These are phyloP conservation scores for Malurus leucopterus DNA, from an alignment of 2,797 vertebrate genomes.

Conservation along the genomic window DNA sequence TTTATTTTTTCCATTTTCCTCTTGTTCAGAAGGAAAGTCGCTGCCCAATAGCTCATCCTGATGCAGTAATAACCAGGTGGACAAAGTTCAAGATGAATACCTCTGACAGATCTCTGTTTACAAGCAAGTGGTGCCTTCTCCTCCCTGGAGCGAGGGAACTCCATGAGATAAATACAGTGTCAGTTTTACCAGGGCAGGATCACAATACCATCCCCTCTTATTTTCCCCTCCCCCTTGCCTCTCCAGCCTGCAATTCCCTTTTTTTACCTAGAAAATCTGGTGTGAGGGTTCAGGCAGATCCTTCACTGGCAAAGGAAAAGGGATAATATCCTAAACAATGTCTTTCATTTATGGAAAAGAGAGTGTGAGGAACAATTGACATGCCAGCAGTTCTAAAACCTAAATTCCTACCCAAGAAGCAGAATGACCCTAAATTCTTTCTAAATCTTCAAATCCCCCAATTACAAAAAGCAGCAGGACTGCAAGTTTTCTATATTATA, in stretches of 20 bases:
- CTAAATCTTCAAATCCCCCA: not conserved
- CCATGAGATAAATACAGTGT: fast-evolving
- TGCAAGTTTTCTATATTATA: not conserved
- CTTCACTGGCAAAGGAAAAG: not conserved
- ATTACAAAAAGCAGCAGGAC: not conserved
- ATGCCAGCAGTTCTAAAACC: not conserved
- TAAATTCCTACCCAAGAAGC: not conserved
- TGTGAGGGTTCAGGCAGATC: not conserved
- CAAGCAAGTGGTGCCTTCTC: not conserved
- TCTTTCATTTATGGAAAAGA: not conserved
- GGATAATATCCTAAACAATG: fast-evolving
- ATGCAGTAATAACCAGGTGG: not conserved
- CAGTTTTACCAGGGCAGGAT: not conserved
- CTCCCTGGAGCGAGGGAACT: not conserved
- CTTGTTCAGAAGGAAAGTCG: not conserved
- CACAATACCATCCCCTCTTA: not conserved
- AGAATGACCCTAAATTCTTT: not conserved
- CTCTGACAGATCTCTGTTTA: not conserved
- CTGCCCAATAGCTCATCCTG: not conserved
- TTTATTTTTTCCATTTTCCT: not conserved
- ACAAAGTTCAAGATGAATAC: not conserved
- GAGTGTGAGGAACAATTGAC: not conserved
- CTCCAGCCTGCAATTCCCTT: not conserved
- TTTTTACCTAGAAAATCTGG: not conserved
- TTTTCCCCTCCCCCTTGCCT: fast-evolving